Percentiles rank a stretch among this genome's conserved stretches.
Evolutionary conservation across 1,140 invertebrate genomes (phyloP).

Genomic region (Acyrthosiphon pisum): DNA sequence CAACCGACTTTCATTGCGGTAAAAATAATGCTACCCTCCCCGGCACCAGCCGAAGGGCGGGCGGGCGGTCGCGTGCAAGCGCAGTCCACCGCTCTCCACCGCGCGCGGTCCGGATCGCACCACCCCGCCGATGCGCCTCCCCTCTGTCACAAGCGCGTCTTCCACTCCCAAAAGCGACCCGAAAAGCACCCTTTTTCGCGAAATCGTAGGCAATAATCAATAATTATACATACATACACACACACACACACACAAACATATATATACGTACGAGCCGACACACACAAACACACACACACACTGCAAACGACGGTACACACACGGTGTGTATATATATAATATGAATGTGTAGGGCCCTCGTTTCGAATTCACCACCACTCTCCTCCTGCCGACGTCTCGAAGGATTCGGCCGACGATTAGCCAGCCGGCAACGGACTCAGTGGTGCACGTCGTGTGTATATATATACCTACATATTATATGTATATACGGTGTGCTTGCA

Average conservation of each 20-base stretch:
- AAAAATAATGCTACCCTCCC: conserved; percentile 37
- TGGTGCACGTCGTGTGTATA: not conserved
- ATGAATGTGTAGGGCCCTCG: not conserved
- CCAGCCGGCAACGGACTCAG: not conserved
- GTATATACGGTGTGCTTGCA: not conserved
- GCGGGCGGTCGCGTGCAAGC: conserved; percentile 16
- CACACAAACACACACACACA: not conserved
- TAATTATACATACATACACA: conserved; percentile 53
- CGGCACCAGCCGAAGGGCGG: not conserved
- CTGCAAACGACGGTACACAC: not conserved
- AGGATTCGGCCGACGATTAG: conserved; percentile 43
- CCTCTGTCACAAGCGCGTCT: not conserved
- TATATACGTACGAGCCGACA: not conserved
- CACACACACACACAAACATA: not conserved
- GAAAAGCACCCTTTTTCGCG: conserved; percentile 32
- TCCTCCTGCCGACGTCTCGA: not conserved
- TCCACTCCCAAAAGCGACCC: not conserved
- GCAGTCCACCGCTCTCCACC: not conserved
- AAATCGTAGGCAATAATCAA: conserved; percentile 56
- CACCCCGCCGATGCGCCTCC: not conserved
- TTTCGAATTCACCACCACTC: not conserved
- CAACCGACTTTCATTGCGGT: conserved; percentile 54
- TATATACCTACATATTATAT: not conserved
- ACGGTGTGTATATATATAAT: not conserved
- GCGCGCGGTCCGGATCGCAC: not conserved